Conservation (phyloP, 2,113 vertebrate species). For the Eulemur macaco region DNA sequence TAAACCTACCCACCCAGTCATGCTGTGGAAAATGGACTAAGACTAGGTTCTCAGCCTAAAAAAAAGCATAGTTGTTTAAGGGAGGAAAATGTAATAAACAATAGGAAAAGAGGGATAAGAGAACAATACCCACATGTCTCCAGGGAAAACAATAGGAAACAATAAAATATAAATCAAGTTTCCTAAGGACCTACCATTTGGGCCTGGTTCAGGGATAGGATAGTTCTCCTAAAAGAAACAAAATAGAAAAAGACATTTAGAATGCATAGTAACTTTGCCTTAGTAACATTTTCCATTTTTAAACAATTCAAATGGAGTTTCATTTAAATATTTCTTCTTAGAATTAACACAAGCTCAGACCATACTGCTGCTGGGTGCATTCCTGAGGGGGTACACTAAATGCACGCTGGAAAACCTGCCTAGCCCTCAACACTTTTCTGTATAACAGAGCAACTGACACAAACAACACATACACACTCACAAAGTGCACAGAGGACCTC, state of each 20-base stretch:
- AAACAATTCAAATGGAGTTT: background rate
- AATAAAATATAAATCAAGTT: background rate
- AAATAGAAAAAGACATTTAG: slow-evolving; percentile 54
- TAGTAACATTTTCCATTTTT: background rate
- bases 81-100: background rate
- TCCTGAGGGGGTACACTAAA: background rate
- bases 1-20: background rate
- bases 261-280: background rate
- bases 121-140: background rate
- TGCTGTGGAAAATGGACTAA: background rate
- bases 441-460: background rate
- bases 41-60: background rate
- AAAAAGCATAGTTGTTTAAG: background rate
- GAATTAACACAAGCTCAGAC: background rate
- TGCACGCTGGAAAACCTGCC: background rate
- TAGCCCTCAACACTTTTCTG: background rate
- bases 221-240: slow-evolving; percentile 85
- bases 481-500: background rate
- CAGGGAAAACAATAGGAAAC: background rate
- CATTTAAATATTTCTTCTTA: slow-evolving; percentile 13
- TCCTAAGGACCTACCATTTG: slow-evolving; percentile 82
- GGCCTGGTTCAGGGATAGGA: slow-evolving; percentile 85
- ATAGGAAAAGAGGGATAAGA: background rate
- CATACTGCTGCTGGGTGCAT: background rate
- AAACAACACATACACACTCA: background rate